Base-by-base conservation (phyloP, 1,140 invertebrate species). In the Pseudobourletiella spinata region DNA sequence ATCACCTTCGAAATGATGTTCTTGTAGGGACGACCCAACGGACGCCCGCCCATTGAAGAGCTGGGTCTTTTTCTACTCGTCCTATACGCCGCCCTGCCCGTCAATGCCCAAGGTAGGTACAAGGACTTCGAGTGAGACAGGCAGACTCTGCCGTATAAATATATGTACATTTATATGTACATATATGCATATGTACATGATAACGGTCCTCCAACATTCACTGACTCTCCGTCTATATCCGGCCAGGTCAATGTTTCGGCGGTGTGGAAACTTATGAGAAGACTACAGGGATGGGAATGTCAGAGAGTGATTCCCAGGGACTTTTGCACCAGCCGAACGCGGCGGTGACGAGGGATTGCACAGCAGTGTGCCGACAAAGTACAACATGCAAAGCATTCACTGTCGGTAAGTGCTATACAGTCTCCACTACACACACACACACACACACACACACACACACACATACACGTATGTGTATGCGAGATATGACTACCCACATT, bases 221-320 rank as follows among this genome's bases (percentile, higher is more conserved):
- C 46, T 48, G 16, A 15, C 6, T 48, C 16, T 6, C 32, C 32
- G 32, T 39, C 32, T 39, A 11, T n/a, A 8, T 11, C n/a, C n/a
- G 8, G 8, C 32, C 32, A 74, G 74, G 68, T 42, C 71, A 75
- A 67, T 79, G 78, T 71, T 79, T 79, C 64, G 78, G 78, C n/a
- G 78, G 78, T 15, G 73, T 76, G 2, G 75, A 78, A 66, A 76
- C 76, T 4, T 78, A 77, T 51, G 78, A 79, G 61, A 78, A 78
- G 66, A 74, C 73, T 0, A 72, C 76, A 2, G 74, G 74, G 28
- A 72, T 74, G 26, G 70, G 73, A 15, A 76, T 77, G 66, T 50
- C 64, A 24, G 67, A 70, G 14, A 70, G 68, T 22, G 69, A 72
- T 44, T 61, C 73, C 22, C 72, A 74, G 69, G 72, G 73, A 14